Base-by-base conservation (phyloP, 1,140 invertebrate species). In the Pogonomyrmex californicus region DNA sequence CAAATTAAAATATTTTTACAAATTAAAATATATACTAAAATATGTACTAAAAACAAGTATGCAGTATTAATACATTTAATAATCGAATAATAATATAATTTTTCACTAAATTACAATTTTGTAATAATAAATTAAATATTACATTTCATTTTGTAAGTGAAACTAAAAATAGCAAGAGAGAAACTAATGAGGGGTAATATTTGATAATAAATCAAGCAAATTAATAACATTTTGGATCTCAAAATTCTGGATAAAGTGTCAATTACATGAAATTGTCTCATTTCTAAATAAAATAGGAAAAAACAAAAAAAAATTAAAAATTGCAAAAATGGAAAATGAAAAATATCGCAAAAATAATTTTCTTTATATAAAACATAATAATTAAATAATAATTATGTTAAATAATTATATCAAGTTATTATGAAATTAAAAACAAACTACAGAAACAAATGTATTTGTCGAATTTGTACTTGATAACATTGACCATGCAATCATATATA, bases 171-270 rank as follows among this genome's bases (percentile, higher is more conserved):
- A 65, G 56, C 7, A 33, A 30, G 23, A 12, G 49, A 44, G 41
- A 60, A 51, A 79, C n/a, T 65, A 38, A 2, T 14, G 30, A 58
- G 23, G 41, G 79, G 0, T 71, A 81, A 60, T 47, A n/a, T 81
- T 68, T 47, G 14, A 3, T 9, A n/a, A 47, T 17, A 30, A 33
- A 58, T 56, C n/a, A 17, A 12, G 44, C 12, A 38, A 68, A 70
- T 81, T 23, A 54, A 73, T 73, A 4, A 60, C 44, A 41, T 70
- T 17, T 65, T 36, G 23, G 62, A 66, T 82, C 65, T 75, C 10
- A 51, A 49, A 14, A 33, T 23, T 51, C 47, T 79, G 33, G 33
- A 75, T 60, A 66, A 36, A 56, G 23, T 23, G 23, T 10, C 76
- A 75, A 75, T 68, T 47, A 54, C 36, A 23, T 41, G 56, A 62